Evolutionary conservation across 1,140 invertebrate species (phyloP), one percentile per base, ranked within the genome.

Genomic region (Eulimnadia texana): DNA sequence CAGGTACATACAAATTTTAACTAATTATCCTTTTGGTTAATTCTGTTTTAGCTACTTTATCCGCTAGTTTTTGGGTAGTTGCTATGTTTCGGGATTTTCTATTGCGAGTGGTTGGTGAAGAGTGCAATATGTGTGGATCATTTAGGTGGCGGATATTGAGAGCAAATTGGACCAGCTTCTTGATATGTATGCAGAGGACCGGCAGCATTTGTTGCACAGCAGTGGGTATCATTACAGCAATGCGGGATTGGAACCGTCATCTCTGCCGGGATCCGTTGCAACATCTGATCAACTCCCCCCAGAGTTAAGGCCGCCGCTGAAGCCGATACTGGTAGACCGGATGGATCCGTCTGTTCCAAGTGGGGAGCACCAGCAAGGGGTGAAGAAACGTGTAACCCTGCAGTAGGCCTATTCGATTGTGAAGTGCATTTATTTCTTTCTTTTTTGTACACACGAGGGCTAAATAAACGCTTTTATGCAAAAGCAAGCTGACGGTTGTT

Each of bases 61-160:
- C 19, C 19, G 47, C 22, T 1, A 13, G 3, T 3, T 60, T 42
- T 2, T 62, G 55, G 13, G 6, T 24, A 57, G n/a, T 57, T 16
- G 2, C 51, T 57, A 58, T 3, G 3, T 33, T 19, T 58, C 23
- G n/a, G n/a, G 28, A 1, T n/a, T n/a, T 61, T 58, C 2, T 29
- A 1, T 11, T 58, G 20, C 25, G 13, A 19, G 11, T 60, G 49
- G 11, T 1, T 22, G 22, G 50, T 19, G 42, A 65, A 62, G 64
- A 11, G 50, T 20, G 1, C 19, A 42, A 24, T n/a, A n/a, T 58
- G 33, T 50, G 16, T 66, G 64, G 57, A 54, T 56, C 22, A 47
- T 33, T 72, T 72, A 93, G 90, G 88, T 93, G 68, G 90, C 93
- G 71, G 90, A 93, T 72, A 91, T 92, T 73, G 91, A 94, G 77